Evolutionary conservation across 2,888 invertebrate species (phyloP).

Genomic region (Melanotus villosus): DNA sequence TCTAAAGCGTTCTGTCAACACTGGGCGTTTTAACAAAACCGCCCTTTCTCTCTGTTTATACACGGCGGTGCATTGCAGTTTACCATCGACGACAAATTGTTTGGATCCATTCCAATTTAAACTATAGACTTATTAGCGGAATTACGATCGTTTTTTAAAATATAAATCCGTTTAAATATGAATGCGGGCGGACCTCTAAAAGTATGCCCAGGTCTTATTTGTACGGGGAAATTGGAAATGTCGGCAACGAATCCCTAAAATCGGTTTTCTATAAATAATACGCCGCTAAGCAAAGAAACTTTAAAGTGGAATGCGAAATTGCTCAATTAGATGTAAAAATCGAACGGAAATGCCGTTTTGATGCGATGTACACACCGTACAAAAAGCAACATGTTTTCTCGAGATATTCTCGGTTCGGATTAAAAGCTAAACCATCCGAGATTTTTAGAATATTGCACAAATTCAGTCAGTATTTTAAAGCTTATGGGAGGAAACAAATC

Average conservation of each 20-base stretch:
- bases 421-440: too few relatives aligned
- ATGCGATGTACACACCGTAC: not conserved
- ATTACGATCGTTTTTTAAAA: too few relatives aligned
- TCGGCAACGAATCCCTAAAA: not conserved
- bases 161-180: not conserved
- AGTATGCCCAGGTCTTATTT: not conserved
- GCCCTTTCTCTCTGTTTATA: not conserved
- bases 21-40: slow-evolving; percentile 11
- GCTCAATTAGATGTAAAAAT: slow-evolving; percentile 20
- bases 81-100: too few relatives aligned
- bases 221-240: not conserved
- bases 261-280: slow-evolving; percentile 18
- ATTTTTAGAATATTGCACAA: too few relatives aligned
- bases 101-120: too few relatives aligned
- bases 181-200: not conserved
- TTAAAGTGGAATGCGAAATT: slow-evolving; percentile 21
- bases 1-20: slow-evolving; percentile 31
- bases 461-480: too few relatives aligned
- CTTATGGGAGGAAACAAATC: too few relatives aligned
- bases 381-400: not conserved
- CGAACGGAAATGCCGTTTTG: slow-evolving; percentile 4
- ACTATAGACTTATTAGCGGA: too few relatives aligned
- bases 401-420: too few relatives aligned
- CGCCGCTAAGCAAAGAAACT: slow-evolving; percentile 21
- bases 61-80: too few relatives aligned